Evolutionary conservation across 1,140 invertebrate genomes (phyloP).

Genomic region (Heliconius himera): DNA sequence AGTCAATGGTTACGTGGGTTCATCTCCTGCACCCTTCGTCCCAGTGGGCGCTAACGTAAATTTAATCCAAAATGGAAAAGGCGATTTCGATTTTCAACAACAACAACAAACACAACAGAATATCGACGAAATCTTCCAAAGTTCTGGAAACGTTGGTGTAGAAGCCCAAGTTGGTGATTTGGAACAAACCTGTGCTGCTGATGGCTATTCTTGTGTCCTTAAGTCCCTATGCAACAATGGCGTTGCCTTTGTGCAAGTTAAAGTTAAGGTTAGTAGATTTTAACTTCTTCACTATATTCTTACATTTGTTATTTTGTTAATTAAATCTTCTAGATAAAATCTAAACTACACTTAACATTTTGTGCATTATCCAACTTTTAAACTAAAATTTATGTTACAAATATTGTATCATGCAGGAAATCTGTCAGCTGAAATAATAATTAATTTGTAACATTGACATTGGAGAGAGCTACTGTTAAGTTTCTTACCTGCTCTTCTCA

Average conservation of each 20-base stretch:
- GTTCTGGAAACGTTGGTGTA: slow-evolving; percentile 52
- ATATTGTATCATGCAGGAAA: too few relatives aligned
- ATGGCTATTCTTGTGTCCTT: slow-evolving; percentile 82
- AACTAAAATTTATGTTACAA: too few relatives aligned
- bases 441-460: too few relatives aligned
- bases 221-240: slow-evolving; percentile 83
- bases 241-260: slow-evolving; percentile 77
- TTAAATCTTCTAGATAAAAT: too few relatives aligned
- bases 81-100: slow-evolving; percentile 60
- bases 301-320: too few relatives aligned
- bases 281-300: too few relatives aligned
- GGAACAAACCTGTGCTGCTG: slow-evolving; percentile 78
- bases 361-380: too few relatives aligned
- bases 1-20: slow-evolving; percentile 55
- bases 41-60: slow-evolving; percentile 60
- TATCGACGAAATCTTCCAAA: slow-evolving; percentile 61
- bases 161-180: slow-evolving; percentile 56
- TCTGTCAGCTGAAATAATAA: too few relatives aligned
- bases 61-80: slow-evolving; percentile 65
- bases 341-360: too few relatives aligned
- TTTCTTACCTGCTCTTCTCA: too few relatives aligned
- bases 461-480: too few relatives aligned
- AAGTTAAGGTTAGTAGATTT: slow-evolving; percentile 62
- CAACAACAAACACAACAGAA: slow-evolving; percentile 61
- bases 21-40: slow-evolving; percentile 61